These are phyloP conservation scores for Sebastes diploproa DNA, from an alignment of 2,797 vertebrate species.

Conservation along the genomic window DNA sequence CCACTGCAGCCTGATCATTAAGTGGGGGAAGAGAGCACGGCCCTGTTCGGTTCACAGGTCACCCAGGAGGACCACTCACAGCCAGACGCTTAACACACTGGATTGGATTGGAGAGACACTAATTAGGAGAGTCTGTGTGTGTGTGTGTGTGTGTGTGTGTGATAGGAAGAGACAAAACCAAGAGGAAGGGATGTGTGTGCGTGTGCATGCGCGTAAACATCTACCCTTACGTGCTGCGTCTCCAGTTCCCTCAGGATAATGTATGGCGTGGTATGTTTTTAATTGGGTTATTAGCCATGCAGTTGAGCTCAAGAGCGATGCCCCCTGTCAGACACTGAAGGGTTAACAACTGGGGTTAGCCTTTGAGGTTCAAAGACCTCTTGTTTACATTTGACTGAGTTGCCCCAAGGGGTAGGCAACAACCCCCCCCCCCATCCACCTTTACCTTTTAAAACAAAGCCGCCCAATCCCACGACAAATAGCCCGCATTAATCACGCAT, in stretches of 20 bases:
- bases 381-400: slow-evolving; percentile 76
- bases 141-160: slow-evolving; percentile 5
- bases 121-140: slow-evolving; percentile 63
- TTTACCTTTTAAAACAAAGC: slow-evolving; percentile 71
- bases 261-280: slow-evolving; percentile 73
- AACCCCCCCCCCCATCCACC: slow-evolving; percentile 32
- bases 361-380: slow-evolving; percentile 78
- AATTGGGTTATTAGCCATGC: slow-evolving; percentile 80
- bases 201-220: slow-evolving; percentile 7
- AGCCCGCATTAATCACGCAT: slow-evolving; percentile 53
- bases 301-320: slow-evolving; percentile 66
- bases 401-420: slow-evolving; percentile 45
- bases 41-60: slow-evolving; percentile 71
- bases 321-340: slow-evolving; percentile 71
- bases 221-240: slow-evolving; percentile 6
- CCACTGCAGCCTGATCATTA: slow-evolving; percentile 70
- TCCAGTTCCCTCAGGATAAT: slow-evolving; percentile 64
- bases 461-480: slow-evolving; percentile 55
- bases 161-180: slow-evolving; percentile 29
- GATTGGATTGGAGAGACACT: slow-evolving; percentile 58
- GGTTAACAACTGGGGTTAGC: slow-evolving; percentile 74
- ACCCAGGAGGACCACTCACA: slow-evolving; percentile 64
- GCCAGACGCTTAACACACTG: slow-evolving; percentile 55
- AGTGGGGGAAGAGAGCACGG: slow-evolving; percentile 45
- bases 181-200: neutral